Base-by-base conservation (phyloP, 2,113 vertebrate species). In the Nibea coibor region DNA sequence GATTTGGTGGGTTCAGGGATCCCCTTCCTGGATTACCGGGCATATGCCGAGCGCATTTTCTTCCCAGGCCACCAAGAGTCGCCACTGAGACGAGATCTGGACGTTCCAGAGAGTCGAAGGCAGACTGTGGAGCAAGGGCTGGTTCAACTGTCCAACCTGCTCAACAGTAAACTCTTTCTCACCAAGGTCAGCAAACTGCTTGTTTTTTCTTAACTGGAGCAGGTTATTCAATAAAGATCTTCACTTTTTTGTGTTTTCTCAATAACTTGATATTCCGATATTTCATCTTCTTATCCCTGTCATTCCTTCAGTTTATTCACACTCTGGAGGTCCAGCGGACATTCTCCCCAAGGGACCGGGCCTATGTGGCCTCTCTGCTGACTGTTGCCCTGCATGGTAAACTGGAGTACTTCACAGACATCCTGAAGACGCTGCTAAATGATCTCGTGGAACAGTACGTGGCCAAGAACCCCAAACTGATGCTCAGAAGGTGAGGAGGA, bases 131-230 rank as follows among this genome's bases (percentile, higher is more conserved):
- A 99, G 73, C 97, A 99, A 66, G 98, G 98, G 3, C 94, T 99
- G 84, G 94, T 97, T 35, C 97, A 98, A 90, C 96, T 99, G 51
- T 99, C 97, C 68, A 99, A 99, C 75, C 95, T 99, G 79, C 97
- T 99, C 82, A 99, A 99, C 88, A 99, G 97, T 93, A 99, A 99
- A 85, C 97, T 99, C 9, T 99, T 99, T 89, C 97, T 99, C 89
- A 99, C 97, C 83, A 99, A 98, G 96, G 98, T 98, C 88, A 66
- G 72, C 4, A 10, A 31, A 1, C 19, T n/a, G 2, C 4, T 10
- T 17, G 11, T 8, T 10, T 35, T 12, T 10, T 4, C 1, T 14
- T 8, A 22, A 19, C 8, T 45, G 16, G 12, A 51, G 16, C 19
- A 12, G 20, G 9, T 62, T 19, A 20, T 50, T 51, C 14, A 50